phyloP scores from a whole-genome alignment of 2,113 vertebrate species.

The Alexandromys fortis region DNA sequence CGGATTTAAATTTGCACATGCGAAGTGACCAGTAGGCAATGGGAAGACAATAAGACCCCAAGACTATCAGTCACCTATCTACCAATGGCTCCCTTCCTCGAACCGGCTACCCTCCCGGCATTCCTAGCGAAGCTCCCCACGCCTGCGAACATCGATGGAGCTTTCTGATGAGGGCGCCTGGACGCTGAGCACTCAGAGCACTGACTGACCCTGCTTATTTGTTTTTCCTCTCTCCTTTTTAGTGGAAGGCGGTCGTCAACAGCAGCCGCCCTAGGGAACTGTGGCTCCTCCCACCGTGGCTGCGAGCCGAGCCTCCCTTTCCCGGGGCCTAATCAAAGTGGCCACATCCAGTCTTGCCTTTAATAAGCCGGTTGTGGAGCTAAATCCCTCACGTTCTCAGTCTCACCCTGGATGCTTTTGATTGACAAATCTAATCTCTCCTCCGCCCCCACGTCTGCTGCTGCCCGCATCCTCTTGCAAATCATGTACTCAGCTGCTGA shows the following conservation, averaged over 20 bases:
- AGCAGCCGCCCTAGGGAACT: background rate
- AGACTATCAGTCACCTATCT: background rate
- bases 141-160: background rate
- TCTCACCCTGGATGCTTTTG: conserved; percentile 58
- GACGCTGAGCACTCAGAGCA: background rate
- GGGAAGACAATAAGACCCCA: background rate
- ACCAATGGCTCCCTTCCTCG: too few relatives aligned
- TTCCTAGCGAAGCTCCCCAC: background rate
- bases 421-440: conserved; percentile 83
- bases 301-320: rapidly evolving
- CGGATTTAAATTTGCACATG: background rate
- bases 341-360: conserved; percentile 47
- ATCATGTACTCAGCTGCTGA: conserved; percentile 75
- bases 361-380: conserved; percentile 69
- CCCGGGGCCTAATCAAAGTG: conserved; percentile 6
- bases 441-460: conserved; percentile 55
- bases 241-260: background rate
- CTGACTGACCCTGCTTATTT: background rate
- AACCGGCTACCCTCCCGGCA: background rate
- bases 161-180: background rate
- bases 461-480: conserved; percentile 74
- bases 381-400: conserved; percentile 21
- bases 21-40: background rate
- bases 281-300: background rate
- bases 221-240: conserved; percentile 10